These are phyloP conservation scores for Acleris literana DNA, from an alignment of 2,888 invertebrate genomes.

Conservation along the genomic window DNA sequence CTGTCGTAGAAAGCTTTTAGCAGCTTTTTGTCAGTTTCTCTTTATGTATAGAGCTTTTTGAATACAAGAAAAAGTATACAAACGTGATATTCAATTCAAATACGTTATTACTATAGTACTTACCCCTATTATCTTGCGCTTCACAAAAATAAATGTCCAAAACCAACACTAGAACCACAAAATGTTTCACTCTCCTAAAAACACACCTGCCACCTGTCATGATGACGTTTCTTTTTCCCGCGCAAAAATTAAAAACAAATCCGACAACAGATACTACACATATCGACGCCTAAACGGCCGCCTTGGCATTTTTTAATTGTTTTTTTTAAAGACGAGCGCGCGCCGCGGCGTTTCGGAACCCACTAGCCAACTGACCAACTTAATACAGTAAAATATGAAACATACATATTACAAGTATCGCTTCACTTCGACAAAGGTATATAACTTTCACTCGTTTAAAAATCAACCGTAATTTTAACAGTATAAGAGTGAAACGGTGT, in stretches of 20 bases:
- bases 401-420: slow-evolving; percentile 71
- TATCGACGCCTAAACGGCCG: slow-evolving; percentile 58
- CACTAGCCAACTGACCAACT: slow-evolving; percentile 83
- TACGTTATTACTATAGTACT: slow-evolving; percentile 34
- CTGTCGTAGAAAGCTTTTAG: too few relatives aligned
- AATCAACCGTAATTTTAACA: slow-evolving; percentile 34
- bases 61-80: too few relatives aligned
- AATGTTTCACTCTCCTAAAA: slow-evolving; percentile 72
- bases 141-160: slow-evolving; percentile 66
- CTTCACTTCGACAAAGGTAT: slow-evolving; percentile 56
- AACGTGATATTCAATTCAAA: neutral
- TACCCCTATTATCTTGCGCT: slow-evolving; percentile 70
- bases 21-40: too few relatives aligned
- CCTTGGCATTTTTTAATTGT: slow-evolving; percentile 63
- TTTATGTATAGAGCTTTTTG: too few relatives aligned
- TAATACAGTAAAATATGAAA: slow-evolving; percentile 80
- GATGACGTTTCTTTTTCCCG: slow-evolving; percentile 66
- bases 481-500: slow-evolving; percentile 38
- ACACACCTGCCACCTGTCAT: slow-evolving; percentile 76
- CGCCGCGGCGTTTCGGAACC: slow-evolving; percentile 62
- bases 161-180: slow-evolving; percentile 67
- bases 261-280: slow-evolving; percentile 30
- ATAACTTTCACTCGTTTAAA: slow-evolving; percentile 48
- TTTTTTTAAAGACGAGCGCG: slow-evolving; percentile 56
- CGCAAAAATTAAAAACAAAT: slow-evolving; percentile 44